Base-by-base conservation (phyloP, 2,797 vertebrate species). In the Xiphophorus birchmanni region DNA sequence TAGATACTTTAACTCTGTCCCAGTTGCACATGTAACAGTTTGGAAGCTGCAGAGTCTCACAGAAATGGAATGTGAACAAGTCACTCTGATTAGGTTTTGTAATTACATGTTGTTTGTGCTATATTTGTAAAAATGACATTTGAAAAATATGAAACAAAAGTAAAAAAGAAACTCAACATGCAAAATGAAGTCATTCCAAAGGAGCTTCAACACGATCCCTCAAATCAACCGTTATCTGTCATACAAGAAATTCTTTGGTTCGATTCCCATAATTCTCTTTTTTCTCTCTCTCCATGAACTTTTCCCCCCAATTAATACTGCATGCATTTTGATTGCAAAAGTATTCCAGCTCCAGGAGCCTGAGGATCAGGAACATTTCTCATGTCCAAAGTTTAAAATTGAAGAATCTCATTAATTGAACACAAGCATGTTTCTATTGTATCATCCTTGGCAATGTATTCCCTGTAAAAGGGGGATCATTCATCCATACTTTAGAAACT, bases 111-210 rank as follows among this genome's bases (percentile, higher is more conserved):
- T 77, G 73, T 74, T 82, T 76, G 84, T 78, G 76, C 82, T 84
- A 77, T 80, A 79, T 88, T 86, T 90, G 84, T 87, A 85, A 90
- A 78, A 84, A 56, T 75, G 80, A 82, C 76, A 76, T 73, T 76
- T 82, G 78, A 87, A 42, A 81, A 80, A 37, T 69, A 82, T 44
- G 73, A 72, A 84, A 42, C 21, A 80, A 82, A 80, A 78, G 79
- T 75, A 74, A 81, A 72, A 63, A 75, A 83, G 75, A 60, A 84
- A 74, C 63, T 72, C 82, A 89, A 86, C 94, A 92, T 93, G 93
- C 90, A 89, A 92, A 88, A 79, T 93, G 86, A 95, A 94, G 92
- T 94, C 91, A 95, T 94, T 84, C 82, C 80, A 73, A 83, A 84
- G 87, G 89, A 78, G 74, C 44, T 40, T 86, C 89, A 60, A 85